phyloP scores from a whole-genome alignment of 2,797 vertebrate species.

The Pseudomugil tenellus region DNA sequence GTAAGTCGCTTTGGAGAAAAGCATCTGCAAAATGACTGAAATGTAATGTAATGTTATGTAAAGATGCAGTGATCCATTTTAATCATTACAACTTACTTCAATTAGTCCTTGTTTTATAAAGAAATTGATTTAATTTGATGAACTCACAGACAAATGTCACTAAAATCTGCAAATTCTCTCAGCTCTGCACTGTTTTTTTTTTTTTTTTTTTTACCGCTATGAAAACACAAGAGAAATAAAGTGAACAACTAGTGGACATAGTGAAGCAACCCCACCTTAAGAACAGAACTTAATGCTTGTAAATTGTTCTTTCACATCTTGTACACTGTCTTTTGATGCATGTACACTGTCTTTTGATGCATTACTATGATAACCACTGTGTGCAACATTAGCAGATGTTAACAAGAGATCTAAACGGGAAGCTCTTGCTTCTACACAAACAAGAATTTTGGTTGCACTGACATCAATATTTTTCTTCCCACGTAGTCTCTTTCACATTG shows the following conservation, averaged over 20 bases:
- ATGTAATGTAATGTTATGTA: no score
- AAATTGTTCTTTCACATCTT: background rate
- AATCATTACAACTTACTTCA: background rate
- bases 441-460: constrained; percentile 4
- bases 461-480: constrained; percentile 15
- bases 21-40: no score
- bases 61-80: no score
- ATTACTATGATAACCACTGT: background rate
- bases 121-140: background rate
- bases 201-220: background rate
- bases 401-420: background rate
- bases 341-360: background rate
- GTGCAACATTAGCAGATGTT: background rate
- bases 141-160: background rate
- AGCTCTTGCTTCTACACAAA: constrained; percentile 8
- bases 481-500: constrained; percentile 16
- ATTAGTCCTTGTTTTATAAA: background rate
- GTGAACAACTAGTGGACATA: no score
- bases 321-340: background rate
- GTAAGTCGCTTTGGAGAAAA: no score
- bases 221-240: background rate
- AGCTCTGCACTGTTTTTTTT: background rate
- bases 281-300: background rate
- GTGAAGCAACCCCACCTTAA: background rate
- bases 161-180: background rate